A percentile compares a stretch with the other conserved stretches of the same genome.
Conservation (phyloP, 2,888 invertebrate species). For the Ormyrus pomaceus region DNA sequence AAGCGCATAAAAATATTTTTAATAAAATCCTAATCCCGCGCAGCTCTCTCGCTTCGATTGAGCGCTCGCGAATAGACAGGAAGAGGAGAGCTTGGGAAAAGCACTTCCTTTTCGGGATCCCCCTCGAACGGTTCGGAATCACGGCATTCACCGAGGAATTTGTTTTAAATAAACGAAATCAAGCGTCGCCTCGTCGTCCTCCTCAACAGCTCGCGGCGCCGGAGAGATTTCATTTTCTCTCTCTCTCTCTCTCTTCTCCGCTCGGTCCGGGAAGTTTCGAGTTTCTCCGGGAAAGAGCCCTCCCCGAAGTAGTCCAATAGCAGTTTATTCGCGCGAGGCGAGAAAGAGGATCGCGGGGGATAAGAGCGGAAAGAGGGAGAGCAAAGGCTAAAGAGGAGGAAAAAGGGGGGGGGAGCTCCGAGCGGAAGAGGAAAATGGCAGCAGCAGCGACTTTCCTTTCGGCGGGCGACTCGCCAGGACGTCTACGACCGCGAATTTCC, state of each 20-base stretch:
- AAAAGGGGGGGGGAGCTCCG: neutral
- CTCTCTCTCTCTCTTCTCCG: neutral
- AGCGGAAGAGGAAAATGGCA: neutral
- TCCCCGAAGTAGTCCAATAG: conserved; percentile 51
- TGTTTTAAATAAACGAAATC: conserved; percentile 39
- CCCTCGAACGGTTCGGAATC: neutral
- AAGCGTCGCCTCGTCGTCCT: neutral
- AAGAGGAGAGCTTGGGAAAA: neutral
- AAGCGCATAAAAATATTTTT: neutral
- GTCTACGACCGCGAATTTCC: conserved; percentile 64
- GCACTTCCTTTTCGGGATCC: neutral
- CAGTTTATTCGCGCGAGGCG: conserved; percentile 51
- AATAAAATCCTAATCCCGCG: conserved; percentile 1
- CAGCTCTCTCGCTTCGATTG: neutral
- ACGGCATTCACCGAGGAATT: conserved; percentile 5
- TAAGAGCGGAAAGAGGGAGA: conserved; percentile 26
- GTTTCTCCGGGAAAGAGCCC: conserved; percentile 22
- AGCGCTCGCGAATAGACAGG: neutral
- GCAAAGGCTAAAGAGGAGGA: neutral
- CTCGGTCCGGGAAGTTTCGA: conserved; percentile 15
- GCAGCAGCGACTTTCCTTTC: conserved; percentile 31
- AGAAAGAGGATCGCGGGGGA: conserved; percentile 19
- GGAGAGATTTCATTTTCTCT: conserved; percentile 24
- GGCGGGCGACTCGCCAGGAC: conserved; percentile 60
- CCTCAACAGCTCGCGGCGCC: neutral